phyloP scores from a whole-genome alignment of 2,888 invertebrate species.

The Dendrolimus houi region DNA sequence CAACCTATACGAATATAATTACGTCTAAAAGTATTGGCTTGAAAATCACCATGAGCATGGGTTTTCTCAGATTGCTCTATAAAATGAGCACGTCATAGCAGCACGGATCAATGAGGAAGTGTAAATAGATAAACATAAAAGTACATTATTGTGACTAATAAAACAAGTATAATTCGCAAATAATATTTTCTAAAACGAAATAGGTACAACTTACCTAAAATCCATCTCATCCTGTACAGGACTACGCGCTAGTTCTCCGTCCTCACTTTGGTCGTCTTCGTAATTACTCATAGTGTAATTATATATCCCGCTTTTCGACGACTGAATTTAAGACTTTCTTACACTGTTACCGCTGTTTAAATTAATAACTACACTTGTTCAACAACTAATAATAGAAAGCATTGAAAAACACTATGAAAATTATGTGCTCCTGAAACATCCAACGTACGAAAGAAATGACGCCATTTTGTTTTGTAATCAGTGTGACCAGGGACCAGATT shows the following conservation, averaged over 20 bases:
- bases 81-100: not conserved
- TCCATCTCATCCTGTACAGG: constrained; percentile 79
- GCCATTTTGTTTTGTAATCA: constrained; percentile 30
- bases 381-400: constrained; percentile 11
- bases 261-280: constrained; percentile 87
- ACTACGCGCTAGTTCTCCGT: constrained; percentile 88
- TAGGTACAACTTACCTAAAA: constrained; percentile 47
- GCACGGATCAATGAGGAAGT: not conserved
- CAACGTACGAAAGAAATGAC: constrained; percentile 10
- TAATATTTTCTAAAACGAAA: not conserved
- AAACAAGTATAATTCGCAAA: not conserved
- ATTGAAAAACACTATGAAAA: not conserved
- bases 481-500: not conserved
- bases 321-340: too few species aligned
- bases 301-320: not conserved
- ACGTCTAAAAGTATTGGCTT: too few species aligned
- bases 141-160: not conserved
- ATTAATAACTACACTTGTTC: constrained; percentile 1
- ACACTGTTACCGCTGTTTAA: too few species aligned
- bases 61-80: too few species aligned
- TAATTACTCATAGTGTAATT: constrained; percentile 63
- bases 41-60: too few species aligned
- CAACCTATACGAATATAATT: too few species aligned
- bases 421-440: not conserved
- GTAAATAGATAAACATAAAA: not conserved